Evolutionary conservation across 2,888 invertebrate species (phyloP), one percentile per base, ranked within the genome.

Genomic region (Drosophila lacicola): DNA sequence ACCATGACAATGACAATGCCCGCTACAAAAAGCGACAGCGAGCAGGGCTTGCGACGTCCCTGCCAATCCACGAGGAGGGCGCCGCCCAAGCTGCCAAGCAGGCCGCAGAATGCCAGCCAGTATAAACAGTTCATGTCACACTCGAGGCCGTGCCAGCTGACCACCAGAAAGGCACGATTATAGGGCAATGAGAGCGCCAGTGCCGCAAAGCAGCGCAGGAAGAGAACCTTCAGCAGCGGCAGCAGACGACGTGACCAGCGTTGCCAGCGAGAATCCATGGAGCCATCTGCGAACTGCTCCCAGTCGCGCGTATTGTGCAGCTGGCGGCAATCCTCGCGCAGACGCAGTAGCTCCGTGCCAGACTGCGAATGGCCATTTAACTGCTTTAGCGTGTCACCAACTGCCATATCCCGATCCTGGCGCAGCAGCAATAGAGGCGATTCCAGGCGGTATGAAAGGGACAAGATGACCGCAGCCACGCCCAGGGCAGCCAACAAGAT

Each of bases 91-190:
- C 91, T 91, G 55, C 92, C 92, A 0, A 83, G 17, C 2, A 91
- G 68, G 4, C 92, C 92, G 4, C 84, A 81, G 21, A 88, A 72
- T n/a, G 88, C 80, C 70, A 91, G 60, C 62, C 79, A 80, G 47
- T 90, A 90, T 4, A 91, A 62, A 42, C 90, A 90, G 55, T 90
- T 90, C 74, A 86, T 79, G 54, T 89, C 86, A 46, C 90, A 90
- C 51, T 82, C 78, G 17, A 88, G 86, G 1, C 90, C 88, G 49
- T 82, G 67, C 81, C 83, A 86, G 70, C 91, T 91, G 36, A 90
- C 71, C 29, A 85, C 72, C 25, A 90, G 70, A 44, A 86, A 91
- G 0, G 91, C 87, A 1, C 90, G 89, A 67, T 91, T 92, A 46
- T 88, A 91, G 1, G 91, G 91, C 65, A 90, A 33, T 1, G 92